Conservation (phyloP, 2,888 invertebrate genomes). For the Acrobasis repandana region DNA sequence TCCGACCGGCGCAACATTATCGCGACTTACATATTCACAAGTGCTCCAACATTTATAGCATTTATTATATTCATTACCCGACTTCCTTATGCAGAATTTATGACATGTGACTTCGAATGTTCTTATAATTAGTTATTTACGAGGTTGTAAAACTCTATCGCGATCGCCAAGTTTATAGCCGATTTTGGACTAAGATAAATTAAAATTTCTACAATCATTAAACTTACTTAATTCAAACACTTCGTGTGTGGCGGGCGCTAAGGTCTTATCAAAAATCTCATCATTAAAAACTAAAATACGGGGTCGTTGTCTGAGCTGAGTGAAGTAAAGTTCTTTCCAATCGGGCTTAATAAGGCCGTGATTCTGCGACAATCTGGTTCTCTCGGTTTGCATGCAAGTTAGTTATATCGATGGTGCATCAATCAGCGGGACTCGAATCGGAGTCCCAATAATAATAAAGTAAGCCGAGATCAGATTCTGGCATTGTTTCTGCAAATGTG, state of each 20-base stretch:
- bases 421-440: slow-evolving; percentile 48
- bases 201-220: slow-evolving; percentile 29
- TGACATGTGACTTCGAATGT: slow-evolving; percentile 10
- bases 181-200: slow-evolving; percentile 28
- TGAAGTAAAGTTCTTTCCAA: slow-evolving; percentile 27
- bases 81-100: slow-evolving; percentile 19
- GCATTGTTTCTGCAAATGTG: slow-evolving; percentile 58
- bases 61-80: slow-evolving; percentile 16
- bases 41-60: slow-evolving; percentile 21
- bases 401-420: slow-evolving; percentile 48
- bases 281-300: slow-evolving; percentile 58
- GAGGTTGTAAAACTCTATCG: slow-evolving; percentile 26
- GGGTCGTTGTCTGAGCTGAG: slow-evolving; percentile 36
- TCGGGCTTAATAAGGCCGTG: slow-evolving; percentile 41
- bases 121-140: slow-evolving; percentile 19
- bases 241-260: slow-evolving; percentile 56
- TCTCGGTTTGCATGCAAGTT: slow-evolving; percentile 49
- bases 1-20: slow-evolving; percentile 39
- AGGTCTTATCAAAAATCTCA: slow-evolving; percentile 54
- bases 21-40: slow-evolving; percentile 31
- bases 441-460: slow-evolving; percentile 65
- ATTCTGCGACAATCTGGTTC: slow-evolving; percentile 35
- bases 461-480: slow-evolving; percentile 53
- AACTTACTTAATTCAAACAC: slow-evolving; percentile 31
- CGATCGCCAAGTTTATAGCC: slow-evolving; percentile 9